Evolutionary conservation across 2,797 vertebrate genomes (phyloP), one percentile per base, ranked within the genome.

Genomic region (Amblyraja radiata): DNA sequence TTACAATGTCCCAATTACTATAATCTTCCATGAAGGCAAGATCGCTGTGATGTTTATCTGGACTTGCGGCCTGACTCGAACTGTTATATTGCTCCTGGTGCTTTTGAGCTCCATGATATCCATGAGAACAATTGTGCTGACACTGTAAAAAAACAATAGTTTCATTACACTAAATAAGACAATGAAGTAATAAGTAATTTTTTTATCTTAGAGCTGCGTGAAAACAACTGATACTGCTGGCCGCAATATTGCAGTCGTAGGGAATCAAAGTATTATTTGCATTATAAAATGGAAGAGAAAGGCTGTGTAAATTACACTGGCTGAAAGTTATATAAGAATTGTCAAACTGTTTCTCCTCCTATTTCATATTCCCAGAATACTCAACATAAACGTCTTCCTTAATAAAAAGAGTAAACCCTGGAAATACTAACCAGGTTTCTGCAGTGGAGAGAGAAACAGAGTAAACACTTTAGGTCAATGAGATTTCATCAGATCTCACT

Each of bases 1-100:
- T 99, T 10, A 99, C 95, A 4, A 99, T 99, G 95, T 99, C 98
- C 96, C 97, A 99, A 93, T 96, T 98, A 95, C 96, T 96, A 94
- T 97, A 97, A 94, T 99, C 98, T 32, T 98, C 98, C 94, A 95
- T 94, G 83, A 96, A 94, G 0, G 97, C 96, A 39, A 96, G 94
- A 0, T 96, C 96, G 94, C 96, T 97, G 0, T 97, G 96, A 39
- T 97, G 96, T 94, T 96, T 96, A 0, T 94, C 95, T 5, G 58
- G 96, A 94, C 25, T 96, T 97, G 93, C 96, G 13, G 28, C 36
- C 54, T 92, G 90, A 16, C 71, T 74, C 9, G 73, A 54, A 25
- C 58, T 76, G 11, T 58, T 76, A 23, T 28, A 76, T 23, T 18
- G 39, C 1, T 92, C 90, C 6, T 92, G 81, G 39, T 84, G 90